Percentiles rank a stretch among this genome's conserved stretches.
Evolutionary conservation across 2,888 invertebrate genomes (phyloP).

Genomic region (Pollenia griseotomentosa): DNA sequence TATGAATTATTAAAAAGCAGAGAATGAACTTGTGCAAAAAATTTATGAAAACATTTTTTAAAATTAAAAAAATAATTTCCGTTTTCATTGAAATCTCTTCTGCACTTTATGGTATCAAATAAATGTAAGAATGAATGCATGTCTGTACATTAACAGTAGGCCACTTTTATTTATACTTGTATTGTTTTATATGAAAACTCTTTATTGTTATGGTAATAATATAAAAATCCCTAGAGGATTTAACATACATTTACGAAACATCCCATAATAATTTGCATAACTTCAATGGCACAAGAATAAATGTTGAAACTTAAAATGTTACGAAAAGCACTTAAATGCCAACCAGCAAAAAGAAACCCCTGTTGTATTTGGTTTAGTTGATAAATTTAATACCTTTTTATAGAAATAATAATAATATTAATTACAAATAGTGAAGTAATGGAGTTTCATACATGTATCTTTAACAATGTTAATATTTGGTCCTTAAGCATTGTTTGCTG

Average conservation of each 20-base stretch:
- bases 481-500: no score
- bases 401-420: no score
- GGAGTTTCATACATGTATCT: no score
- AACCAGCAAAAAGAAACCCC: no score
- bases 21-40: conserved; percentile 2
- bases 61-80: conserved; percentile 49
- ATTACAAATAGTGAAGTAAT: no score
- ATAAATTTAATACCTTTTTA: no score
- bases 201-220: conserved; percentile 49
- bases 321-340: conserved; percentile 16
- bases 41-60: conserved; percentile 18
- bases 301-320: conserved; percentile 15
- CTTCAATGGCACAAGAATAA: conserved; percentile 14
- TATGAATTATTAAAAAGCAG: conserved; percentile 42
- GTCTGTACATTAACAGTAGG: background rate
- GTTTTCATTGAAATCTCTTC: background rate
- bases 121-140: conserved; percentile 16
- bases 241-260: conserved; percentile 33
- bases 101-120: conserved; percentile 8
- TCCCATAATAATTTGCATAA: conserved; percentile 16
- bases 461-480: no score
- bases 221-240: conserved; percentile 52
- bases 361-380: no score
- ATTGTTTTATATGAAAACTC: conserved; percentile 23
- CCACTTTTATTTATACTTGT: background rate